Conservation (phyloP, 2,113 vertebrate species). For the Seriola dumerili region DNA sequence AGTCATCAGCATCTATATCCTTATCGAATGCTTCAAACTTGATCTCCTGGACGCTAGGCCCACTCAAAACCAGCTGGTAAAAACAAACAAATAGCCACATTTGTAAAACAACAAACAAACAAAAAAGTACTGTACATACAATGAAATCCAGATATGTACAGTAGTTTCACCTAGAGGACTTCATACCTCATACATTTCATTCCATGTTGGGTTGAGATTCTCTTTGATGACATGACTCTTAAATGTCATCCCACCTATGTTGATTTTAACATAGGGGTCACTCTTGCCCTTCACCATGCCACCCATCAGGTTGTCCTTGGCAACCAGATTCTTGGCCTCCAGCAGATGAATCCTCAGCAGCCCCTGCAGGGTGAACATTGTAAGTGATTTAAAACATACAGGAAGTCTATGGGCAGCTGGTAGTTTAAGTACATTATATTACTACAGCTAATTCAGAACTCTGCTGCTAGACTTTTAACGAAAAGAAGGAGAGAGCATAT, state of each 20-base stretch:
- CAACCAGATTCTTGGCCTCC: constrained; percentile 89
- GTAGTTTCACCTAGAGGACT: background rate
- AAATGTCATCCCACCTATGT: constrained; percentile 81
- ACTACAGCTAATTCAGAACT: too few relatives aligned
- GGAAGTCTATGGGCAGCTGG: background rate
- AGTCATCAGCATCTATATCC: constrained; percentile 92
- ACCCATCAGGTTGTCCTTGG: constrained; percentile 92
- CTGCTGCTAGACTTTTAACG: too few relatives aligned
- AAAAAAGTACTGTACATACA: background rate
- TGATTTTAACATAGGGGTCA: constrained; percentile 92
- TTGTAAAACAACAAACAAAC: constrained; percentile 8
- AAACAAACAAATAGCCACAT: constrained; percentile 2
- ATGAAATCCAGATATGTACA: background rate
- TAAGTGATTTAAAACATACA: constrained; percentile 30
- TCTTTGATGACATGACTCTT: constrained; percentile 91
- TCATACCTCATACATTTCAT: constrained; percentile 92
- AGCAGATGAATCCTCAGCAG: constrained; percentile 91
- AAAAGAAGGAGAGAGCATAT: too few relatives aligned
- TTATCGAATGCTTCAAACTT: constrained; percentile 91
- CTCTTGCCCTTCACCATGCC: constrained; percentile 92
- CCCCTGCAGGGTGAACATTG: constrained; percentile 79
- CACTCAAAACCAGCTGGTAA: constrained; percentile 85
- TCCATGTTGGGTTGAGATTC: constrained; percentile 92
- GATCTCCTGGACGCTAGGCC: constrained; percentile 83
- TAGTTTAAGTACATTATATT: background rate